These are phyloP conservation scores for Drosophila oshimai DNA, from an alignment of 1,140 invertebrate species.

Conservation along the genomic window DNA sequence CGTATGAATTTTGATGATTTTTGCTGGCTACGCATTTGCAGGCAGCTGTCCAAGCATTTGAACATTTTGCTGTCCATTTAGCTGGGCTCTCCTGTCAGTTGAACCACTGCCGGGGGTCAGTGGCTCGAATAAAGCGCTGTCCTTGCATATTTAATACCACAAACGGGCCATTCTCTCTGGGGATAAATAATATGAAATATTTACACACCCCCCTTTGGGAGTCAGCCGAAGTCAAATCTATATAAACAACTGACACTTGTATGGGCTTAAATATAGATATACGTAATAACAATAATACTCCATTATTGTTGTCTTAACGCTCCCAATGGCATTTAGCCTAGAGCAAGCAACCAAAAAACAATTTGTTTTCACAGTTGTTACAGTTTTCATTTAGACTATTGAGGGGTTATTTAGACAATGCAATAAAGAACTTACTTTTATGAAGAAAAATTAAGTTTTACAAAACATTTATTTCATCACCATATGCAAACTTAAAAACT, in stretches of 20 bases:
- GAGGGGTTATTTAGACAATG: neutral
- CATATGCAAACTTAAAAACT: too few relatives aligned
- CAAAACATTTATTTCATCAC: too few relatives aligned
- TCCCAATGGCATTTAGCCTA: slow-evolving; percentile 7
- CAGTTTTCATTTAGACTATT: slow-evolving; percentile 31
- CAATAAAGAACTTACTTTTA: too few relatives aligned
- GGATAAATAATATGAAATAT: slow-evolving; percentile 74
- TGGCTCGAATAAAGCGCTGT: slow-evolving; percentile 59
- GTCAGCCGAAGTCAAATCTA: slow-evolving; percentile 10
- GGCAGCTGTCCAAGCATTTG: slow-evolving; percentile 64
- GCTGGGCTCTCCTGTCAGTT: slow-evolving; percentile 46
- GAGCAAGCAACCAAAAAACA: slow-evolving; percentile 4
- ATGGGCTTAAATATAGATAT: neutral
- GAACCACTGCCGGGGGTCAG: slow-evolving; percentile 23
- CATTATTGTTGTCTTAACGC: slow-evolving; percentile 47
- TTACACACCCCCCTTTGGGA: slow-evolving; percentile 15
- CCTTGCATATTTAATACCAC: slow-evolving; percentile 72
- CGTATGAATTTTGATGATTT: slow-evolving; percentile 43
- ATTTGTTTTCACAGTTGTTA: slow-evolving; percentile 53
- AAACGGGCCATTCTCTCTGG: slow-evolving; percentile 35
- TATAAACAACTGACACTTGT: slow-evolving; percentile 38
- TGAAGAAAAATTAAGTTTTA: neutral
- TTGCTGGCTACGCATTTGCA: slow-evolving; percentile 57
- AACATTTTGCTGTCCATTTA: slow-evolving; percentile 41
- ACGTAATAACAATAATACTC: slow-evolving; percentile 45